phyloP scores from a whole-genome alignment of 2,113 vertebrate genomes.

The Myrmecobius fasciatus region DNA sequence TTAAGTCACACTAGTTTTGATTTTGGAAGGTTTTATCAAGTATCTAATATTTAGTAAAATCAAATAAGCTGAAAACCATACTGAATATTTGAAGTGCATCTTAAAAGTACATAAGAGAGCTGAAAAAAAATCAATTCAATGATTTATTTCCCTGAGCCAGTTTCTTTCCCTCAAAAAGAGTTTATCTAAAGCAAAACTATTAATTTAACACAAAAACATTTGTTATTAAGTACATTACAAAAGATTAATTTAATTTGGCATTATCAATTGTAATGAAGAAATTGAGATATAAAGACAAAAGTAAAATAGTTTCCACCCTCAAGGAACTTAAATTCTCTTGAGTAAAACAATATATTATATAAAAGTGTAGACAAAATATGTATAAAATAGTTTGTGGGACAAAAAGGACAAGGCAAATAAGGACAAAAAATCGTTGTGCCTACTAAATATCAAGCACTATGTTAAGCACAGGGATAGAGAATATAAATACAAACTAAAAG shows the following conservation, averaged over 20 bases:
- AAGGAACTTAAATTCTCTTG: background rate
- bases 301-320: background rate
- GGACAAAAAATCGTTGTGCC: background rate
- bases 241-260: background rate
- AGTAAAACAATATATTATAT: background rate
- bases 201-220: slow-evolving; percentile 42
- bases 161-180: slow-evolving; percentile 50
- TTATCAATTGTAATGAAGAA: background rate
- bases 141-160: slow-evolving; percentile 15
- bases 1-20: background rate
- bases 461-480: background rate
- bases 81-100: slow-evolving; percentile 41
- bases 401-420: background rate
- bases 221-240: slow-evolving; percentile 5
- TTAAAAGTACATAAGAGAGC: slow-evolving; percentile 38
- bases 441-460: background rate
- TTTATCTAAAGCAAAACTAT: slow-evolving; percentile 49
- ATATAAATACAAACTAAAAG: background rate
- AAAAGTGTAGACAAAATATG: background rate
- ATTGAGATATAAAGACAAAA: background rate
- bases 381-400: background rate
- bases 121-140: slow-evolving; percentile 1
- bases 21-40: slow-evolving; percentile 34
- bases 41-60: slow-evolving; percentile 22
- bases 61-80: slow-evolving; percentile 44